phyloP scores from a whole-genome alignment of 2,888 invertebrate species.

The Aspidiotus rigidus region DNA sequence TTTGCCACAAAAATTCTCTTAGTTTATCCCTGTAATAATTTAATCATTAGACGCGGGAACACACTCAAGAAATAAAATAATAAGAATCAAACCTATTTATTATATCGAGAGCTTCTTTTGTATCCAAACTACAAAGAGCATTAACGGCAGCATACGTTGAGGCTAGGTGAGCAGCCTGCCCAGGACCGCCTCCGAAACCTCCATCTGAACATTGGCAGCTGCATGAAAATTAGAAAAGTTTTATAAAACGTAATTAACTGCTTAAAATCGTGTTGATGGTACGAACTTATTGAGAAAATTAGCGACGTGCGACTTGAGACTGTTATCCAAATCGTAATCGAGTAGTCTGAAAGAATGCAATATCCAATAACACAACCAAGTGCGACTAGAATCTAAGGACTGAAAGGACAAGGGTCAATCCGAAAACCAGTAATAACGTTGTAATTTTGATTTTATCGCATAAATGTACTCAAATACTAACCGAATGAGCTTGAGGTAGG shows the following conservation, averaged over 20 bases:
- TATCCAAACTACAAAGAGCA: conserved; percentile 78
- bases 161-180: conserved; percentile 85
- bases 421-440: conserved; percentile 4
- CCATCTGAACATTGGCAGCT: conserved; percentile 70
- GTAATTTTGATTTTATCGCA: not conserved
- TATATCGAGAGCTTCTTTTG: conserved; percentile 70
- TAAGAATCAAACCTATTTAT: conserved; percentile 59
- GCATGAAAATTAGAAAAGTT: not conserved
- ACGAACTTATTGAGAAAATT: conserved; percentile 52
- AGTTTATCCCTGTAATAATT: conserved; percentile 52
- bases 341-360: conserved; percentile 78
- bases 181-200: conserved; percentile 91
- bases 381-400: conserved; percentile 85
- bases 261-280: not conserved
- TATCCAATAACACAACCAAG: conserved; percentile 98
- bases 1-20: conserved; percentile 64
- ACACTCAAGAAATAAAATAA: not conserved
- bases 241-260: not conserved
- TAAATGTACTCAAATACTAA: conserved; percentile 2
- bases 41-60: not conserved
- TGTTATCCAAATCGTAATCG: conserved; percentile 53
- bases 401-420: conserved; percentile 40
- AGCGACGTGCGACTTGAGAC: conserved; percentile 49
- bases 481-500: conserved; percentile 10
- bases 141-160: conserved; percentile 96